Conservation (phyloP, 92 coral and sea anemone species). For the Micromussa lordhowensis region DNA sequence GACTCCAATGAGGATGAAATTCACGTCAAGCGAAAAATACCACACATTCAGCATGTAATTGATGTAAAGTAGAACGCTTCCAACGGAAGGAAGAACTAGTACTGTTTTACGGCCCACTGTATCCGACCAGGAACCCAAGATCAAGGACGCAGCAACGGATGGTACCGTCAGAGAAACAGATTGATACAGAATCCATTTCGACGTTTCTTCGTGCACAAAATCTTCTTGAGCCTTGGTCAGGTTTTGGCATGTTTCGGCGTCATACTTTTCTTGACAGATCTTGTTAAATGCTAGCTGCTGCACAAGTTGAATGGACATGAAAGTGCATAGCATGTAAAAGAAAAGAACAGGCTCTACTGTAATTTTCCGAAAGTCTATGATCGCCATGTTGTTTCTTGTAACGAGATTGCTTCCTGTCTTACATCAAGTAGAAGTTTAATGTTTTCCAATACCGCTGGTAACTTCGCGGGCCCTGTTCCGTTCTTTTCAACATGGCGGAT, state of each 20-base stretch:
- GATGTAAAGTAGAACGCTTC: conserved; percentile 70
- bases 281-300: conserved; percentile 94
- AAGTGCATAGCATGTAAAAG: conserved; percentile 80
- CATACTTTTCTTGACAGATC: conserved; percentile 77
- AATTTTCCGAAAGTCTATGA: conserved; percentile 33
- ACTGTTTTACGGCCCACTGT: conserved; percentile 84
- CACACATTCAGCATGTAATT: conserved; percentile 75
- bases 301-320: conserved; percentile 80
- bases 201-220: conserved; percentile 74
- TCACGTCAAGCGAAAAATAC: conserved; percentile 72
- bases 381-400: conserved; percentile 34
- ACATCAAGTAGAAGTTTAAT: background rate
- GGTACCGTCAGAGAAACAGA: conserved; percentile 75
- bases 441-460: background rate
- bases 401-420: background rate
- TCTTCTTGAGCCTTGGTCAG: conserved; percentile 68
- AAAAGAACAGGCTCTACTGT: conserved; percentile 94
- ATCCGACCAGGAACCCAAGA: conserved; percentile 96
- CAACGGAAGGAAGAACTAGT: conserved; percentile 80
- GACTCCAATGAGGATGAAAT: conserved; percentile 79
- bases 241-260: conserved; percentile 74
- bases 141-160: conserved; percentile 77
- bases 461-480: conserved; percentile 12
- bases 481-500: conserved; percentile 38
- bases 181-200: conserved; percentile 89